phyloP scores from a whole-genome alignment of 1,140 invertebrate species.

The Laodelphax striatellus region DNA sequence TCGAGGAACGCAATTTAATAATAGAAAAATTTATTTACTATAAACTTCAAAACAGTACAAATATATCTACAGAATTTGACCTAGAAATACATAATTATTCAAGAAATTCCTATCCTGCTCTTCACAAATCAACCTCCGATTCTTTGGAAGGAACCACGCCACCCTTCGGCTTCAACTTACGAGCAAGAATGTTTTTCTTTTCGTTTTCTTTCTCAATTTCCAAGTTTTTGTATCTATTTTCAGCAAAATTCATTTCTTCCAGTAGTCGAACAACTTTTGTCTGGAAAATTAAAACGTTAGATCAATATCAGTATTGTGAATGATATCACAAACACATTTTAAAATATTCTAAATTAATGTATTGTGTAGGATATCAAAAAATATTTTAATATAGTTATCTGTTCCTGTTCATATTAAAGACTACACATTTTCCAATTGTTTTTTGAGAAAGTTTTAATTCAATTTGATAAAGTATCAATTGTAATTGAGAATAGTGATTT shows the following conservation, averaged over 20 bases:
- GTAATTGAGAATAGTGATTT: too few species aligned
- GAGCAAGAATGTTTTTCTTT: constrained; percentile 5
- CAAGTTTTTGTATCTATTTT: constrained; percentile 7
- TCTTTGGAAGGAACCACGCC: neutral
- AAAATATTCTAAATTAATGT: neutral
- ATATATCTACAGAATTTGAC: too few species aligned
- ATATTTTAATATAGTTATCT: too few species aligned
- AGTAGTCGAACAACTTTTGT: constrained; percentile 10
- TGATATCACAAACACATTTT: neutral
- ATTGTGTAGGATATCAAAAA: neutral
- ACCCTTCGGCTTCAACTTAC: constrained; percentile 16
- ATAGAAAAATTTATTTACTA: too few species aligned
- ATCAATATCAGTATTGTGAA: neutral
- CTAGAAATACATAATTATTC: too few species aligned
- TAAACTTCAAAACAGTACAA: too few species aligned
- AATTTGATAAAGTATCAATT: too few species aligned
- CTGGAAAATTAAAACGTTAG: constrained; percentile 7
- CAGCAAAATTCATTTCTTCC: constrained; percentile 8
- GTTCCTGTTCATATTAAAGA: too few species aligned
- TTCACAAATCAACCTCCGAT: neutral
- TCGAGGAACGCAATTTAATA: too few species aligned
- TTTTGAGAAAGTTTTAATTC: too few species aligned
- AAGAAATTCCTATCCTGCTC: too few species aligned
- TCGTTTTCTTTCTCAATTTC: constrained; percentile 1
- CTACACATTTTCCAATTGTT: too few species aligned